A percentile compares a stretch with the other conserved stretches of the same genome.
Evolutionary conservation across 2,113 vertebrate genomes (phyloP).

Genomic region (Isichthys henryi): DNA sequence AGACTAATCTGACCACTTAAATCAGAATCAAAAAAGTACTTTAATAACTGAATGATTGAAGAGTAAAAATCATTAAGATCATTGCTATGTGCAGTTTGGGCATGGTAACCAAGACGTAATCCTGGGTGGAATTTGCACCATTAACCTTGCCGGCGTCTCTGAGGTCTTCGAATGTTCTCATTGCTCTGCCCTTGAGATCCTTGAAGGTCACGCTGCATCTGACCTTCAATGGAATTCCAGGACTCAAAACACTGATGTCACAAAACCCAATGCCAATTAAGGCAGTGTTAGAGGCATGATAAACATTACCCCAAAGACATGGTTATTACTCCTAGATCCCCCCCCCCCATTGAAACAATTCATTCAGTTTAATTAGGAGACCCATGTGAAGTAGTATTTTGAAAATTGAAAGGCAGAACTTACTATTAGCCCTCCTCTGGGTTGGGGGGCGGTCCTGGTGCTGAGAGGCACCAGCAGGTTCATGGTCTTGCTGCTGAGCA

Average conservation of each 20-base stretch:
- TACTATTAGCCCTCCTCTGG: conserved; percentile 38
- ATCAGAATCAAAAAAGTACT: not conserved
- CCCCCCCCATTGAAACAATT: not conserved
- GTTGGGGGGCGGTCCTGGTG: conserved; percentile 43
- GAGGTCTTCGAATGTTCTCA: conserved; percentile 74
- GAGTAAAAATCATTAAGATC: not conserved
- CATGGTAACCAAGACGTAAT: not conserved
- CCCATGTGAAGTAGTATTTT: not conserved
- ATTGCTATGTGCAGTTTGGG: not conserved
- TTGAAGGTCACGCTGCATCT: conserved; percentile 45
- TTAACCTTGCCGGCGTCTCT: conserved; percentile 77
- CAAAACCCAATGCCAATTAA: not conserved
- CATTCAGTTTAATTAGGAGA: not conserved
- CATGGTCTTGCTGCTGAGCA: conserved; percentile 45
- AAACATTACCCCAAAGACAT: not conserved
- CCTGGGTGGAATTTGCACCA: not conserved
- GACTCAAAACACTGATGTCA: conserved; percentile 5
- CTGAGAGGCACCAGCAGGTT: conserved; percentile 39
- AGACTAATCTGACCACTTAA: not conserved
- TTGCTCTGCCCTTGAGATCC: conserved; percentile 66
- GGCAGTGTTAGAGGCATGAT: not conserved
- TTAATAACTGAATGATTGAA: not conserved
- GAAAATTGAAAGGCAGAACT: conserved; percentile 18
- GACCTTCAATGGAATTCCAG: conserved; percentile 40
- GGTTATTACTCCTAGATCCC: not conserved